Evolutionary conservation across 1,140 invertebrate species (phyloP), one percentile per base, ranked within the genome.

Genomic region (Drosophila pandora): DNA sequence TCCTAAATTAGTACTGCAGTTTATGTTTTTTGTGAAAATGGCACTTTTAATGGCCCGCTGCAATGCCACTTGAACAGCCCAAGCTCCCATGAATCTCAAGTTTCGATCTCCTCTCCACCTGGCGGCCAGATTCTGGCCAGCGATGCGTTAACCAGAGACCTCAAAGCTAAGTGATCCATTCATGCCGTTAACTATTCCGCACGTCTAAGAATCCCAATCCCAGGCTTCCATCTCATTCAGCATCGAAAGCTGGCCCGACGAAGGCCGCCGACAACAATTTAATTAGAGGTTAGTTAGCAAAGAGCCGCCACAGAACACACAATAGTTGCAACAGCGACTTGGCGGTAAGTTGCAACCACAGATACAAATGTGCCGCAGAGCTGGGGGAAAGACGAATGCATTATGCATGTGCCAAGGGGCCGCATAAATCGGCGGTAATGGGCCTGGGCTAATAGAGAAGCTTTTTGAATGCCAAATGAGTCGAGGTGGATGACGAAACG

Each of bases 391-490:
- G 50, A 43, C 17, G 32, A 81, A 81, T 77, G 60, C 81, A 80
- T 85, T 65, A 84, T 84, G 80, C 72, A 85, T 65, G 34, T 58
- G 78, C 59, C 21, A 57, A 64, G 43, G 47, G 47, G 57, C 61
- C 70, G 70, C 82, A 67, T 81, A 85, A 82, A 82, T 81, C 59
- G 76, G 56, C 41, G 50, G 56, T 87, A 84, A 85, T 80, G 76
- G 73, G 45, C 56, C 53, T 17, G 58, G 47, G 54, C 37, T 57
- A 64, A 48, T 58, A 79, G 53, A 75, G 57, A 57, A 75, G 73
- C 83, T 59, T 68, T 81, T 87, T 87, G 81, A 85, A 85, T 85
- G 81, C 68, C 82, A 85, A 85, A 85, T 85, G 78, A 85, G 69
- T 39, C 49, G 70, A 49, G 39, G 48, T 23, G 58, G 53, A 74